Evolutionary conservation across 2,888 invertebrate genomes (phyloP), one percentile per base, ranked within the genome.

Genomic region (Lithophane ornitopus): DNA sequence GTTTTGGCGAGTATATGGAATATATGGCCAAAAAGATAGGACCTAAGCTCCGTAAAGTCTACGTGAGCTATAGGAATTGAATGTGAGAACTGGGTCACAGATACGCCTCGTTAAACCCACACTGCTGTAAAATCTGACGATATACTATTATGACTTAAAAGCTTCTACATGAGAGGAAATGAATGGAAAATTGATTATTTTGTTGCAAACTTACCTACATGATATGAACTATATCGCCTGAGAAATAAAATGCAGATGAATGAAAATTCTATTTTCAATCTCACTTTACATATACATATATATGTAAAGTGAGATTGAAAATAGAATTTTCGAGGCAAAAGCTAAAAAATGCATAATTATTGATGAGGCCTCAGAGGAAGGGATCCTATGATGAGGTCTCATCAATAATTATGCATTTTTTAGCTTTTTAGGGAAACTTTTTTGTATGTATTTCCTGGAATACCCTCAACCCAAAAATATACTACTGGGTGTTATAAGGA

Each of bases 51-150:
- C 1, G n/a, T 76, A 82, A 66, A 78, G 78, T 68, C 84, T 59
- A 54, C 41, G 19, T 84, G 49, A 79, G 70, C 80, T 56, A 41
- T 19, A 66, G 59, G 65, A 80, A 84, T 66, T 84, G 84, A 84
- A 84, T 70, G 59, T 84, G 71, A 26, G 54, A 79, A 84, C 63
- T 80, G 19, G 80, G 80, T 80, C 80, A 79, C 71, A 65, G 79
- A 78, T 61, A 49, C 26, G 46, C 41, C 46, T 65, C 79, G 80
- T 84, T 84, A 84, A 79, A 22, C 70, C 79, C 56, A 67, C 80
- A 72, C 12, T 68, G 73, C 52, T 58, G 62, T 80, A 63, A 80
- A 84, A 79, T 70, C 61, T 65, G 54, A 68, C 41, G 61, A 67
- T 83, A n/a, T 78, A 78, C 26, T 34, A 39, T 54, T 54, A 34